phyloP scores from a whole-genome alignment of 1,140 invertebrate genomes.

The Drosophila elegans region DNA sequence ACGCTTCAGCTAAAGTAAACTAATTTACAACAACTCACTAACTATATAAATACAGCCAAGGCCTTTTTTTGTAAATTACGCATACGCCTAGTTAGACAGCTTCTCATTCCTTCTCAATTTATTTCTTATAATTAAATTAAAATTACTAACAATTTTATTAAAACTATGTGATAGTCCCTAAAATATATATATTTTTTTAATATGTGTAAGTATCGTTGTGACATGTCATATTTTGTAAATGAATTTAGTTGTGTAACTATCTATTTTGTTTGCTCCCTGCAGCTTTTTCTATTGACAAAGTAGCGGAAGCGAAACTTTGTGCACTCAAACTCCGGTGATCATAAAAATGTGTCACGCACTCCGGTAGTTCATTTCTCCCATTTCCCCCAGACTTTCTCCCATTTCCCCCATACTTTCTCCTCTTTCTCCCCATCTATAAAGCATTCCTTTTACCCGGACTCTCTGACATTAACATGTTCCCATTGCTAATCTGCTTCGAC shows the following conservation, averaged over 20 bases:
- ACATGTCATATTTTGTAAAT: neutral
- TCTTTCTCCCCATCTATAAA: neutral
- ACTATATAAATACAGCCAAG: too few relatives aligned
- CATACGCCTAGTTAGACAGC: too few relatives aligned
- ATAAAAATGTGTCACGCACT: conserved; percentile 67
- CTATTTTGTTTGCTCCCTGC: conserved; percentile 5
- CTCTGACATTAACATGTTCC: conserved; percentile 22
- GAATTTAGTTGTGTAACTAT: conserved; percentile 3
- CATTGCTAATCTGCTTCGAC: conserved; percentile 24
- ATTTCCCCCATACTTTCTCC: neutral
- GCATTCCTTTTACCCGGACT: neutral
- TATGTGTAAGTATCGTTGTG: too few relatives aligned
- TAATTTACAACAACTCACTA: too few relatives aligned
- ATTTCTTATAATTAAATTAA: too few relatives aligned
- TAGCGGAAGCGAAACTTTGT: conserved; percentile 35
- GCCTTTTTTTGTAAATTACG: too few relatives aligned
- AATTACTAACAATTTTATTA: too few relatives aligned
- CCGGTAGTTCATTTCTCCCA: neutral
- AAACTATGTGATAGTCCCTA: too few relatives aligned
- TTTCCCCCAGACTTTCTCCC: too few relatives aligned
- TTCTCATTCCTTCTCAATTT: too few relatives aligned
- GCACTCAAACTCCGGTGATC: conserved; percentile 29
- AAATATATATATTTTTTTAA: too few relatives aligned
- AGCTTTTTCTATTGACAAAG: conserved; percentile 61
- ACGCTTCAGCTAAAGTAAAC: too few relatives aligned